Base-by-base conservation (phyloP, 1,140 invertebrate genomes). In the Solenopsis fugax region DNA sequence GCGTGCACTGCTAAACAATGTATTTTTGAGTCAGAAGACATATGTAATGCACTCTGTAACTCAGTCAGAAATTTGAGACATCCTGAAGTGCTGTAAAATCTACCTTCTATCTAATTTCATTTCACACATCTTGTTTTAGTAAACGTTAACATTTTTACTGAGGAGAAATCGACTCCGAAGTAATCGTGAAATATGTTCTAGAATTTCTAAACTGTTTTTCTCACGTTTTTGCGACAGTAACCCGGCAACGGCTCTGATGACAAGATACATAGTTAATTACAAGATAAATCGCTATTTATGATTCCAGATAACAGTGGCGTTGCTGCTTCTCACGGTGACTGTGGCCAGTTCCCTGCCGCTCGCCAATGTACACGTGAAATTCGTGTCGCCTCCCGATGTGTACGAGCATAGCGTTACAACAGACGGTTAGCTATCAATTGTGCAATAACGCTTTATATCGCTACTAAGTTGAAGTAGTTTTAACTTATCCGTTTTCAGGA, bases 361-460 rank as follows among this genome's bases (percentile, higher is more conserved):
- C 56, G 90, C 93, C 16, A 93, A 92, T 82, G 92, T 95, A 29
- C 93, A 93, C 73, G 92, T 94, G 73, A 95, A 93, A 90, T 94
- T 94, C 62, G 85, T 94, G n/a, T 93, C 93, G 18, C 94, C 93
- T 16, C 93, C 94, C 5, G 91, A 95, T 85, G 72, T 93, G 64
- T 93, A 94, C 75, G 93, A 94, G 69, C 94, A 95, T 71, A 92
- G 92, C 45, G 87, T 94, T 71, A 93, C 92, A 24, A 94, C 93
- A 67, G 91, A 94, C 72, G 93, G 94, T 94, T 91, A 92, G 77
- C 82, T 71, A 72, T 3, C 4, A 16, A 60, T 84, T 84, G 29
- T 7, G n/a, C 34, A 34, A 65, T 82, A 82, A 58, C 56, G 54
- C 50, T 75, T 86, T 88, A 58, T 16, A 48, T 50, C 34, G 54